Evolutionary conservation across 1,140 invertebrate species (phyloP).

Genomic region (Goniozus legneri): DNA sequence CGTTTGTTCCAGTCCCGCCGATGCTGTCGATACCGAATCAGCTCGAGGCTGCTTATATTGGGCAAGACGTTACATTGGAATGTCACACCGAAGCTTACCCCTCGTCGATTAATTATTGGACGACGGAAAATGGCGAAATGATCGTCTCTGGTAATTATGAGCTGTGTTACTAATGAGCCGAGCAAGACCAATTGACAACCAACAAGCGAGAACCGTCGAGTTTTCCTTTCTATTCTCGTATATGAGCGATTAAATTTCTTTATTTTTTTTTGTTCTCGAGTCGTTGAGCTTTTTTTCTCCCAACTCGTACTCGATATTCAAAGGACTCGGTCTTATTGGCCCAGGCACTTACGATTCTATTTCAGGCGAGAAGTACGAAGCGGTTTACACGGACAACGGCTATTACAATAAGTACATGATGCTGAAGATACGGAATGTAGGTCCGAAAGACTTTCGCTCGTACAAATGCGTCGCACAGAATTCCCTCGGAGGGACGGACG

Average conservation of each 20-base stretch:
- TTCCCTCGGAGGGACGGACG: slow-evolving; percentile 87
- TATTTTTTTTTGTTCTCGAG: neutral
- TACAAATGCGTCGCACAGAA: slow-evolving; percentile 94
- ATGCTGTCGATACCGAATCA: slow-evolving; percentile 85
- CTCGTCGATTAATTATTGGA: slow-evolving; percentile 86
- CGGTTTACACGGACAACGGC: slow-evolving; percentile 71
- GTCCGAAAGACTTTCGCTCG: slow-evolving; percentile 76
- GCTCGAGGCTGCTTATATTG: slow-evolving; percentile 76
- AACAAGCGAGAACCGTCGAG: too few relatives aligned
- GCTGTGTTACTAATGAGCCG: too few relatives aligned
- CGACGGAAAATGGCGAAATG: slow-evolving; percentile 80
- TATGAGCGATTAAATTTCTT: too few relatives aligned
- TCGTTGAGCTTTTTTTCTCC: neutral
- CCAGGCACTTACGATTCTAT: slow-evolving; percentile 46
- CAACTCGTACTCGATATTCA: too few relatives aligned
- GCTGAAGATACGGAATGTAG: slow-evolving; percentile 79
- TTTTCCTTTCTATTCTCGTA: too few relatives aligned
- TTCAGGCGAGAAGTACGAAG: slow-evolving; percentile 83
- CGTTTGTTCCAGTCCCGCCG: slow-evolving; percentile 67
- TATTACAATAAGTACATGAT: slow-evolving; percentile 89
- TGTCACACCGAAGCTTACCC: slow-evolving; percentile 87
- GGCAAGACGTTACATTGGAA: slow-evolving; percentile 77
- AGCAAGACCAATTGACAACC: too few relatives aligned
- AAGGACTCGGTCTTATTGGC: slow-evolving; percentile 38
- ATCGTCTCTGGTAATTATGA: slow-evolving; percentile 78